A percentile compares a stretch with the other conserved stretches of the same genome.
These are phyloP conservation scores for Cheilosia vernalis DNA, from an alignment of 2,888 invertebrate species.

Conservation along the genomic window DNA sequence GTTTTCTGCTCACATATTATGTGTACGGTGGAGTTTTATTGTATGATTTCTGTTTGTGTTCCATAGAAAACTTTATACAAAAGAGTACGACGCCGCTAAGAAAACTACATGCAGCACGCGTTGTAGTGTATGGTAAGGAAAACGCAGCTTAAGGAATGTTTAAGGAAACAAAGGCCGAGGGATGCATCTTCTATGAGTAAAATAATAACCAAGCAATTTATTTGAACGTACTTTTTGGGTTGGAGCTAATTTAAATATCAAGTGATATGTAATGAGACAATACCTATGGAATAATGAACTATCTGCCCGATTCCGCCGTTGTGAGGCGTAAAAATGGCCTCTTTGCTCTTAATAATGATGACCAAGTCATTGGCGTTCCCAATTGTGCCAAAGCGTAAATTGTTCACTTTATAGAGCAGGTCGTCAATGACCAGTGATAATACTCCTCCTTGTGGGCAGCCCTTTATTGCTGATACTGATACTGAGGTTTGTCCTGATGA, in stretches of 20 bases:
- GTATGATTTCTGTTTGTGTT: slow-evolving; percentile 2
- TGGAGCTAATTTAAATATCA: neutral
- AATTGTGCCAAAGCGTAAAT: too few relatives aligned
- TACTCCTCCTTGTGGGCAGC: too few relatives aligned
- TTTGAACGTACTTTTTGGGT: neutral
- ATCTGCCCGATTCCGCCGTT: too few relatives aligned
- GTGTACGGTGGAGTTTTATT: slow-evolving; percentile 23
- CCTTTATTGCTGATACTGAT: too few relatives aligned
- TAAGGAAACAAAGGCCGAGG: slow-evolving; percentile 3
- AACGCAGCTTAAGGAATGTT: slow-evolving; percentile 8
- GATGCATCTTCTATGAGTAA: neutral
- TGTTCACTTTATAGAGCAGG: too few relatives aligned
- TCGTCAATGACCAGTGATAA: too few relatives aligned
- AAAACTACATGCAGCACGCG: neutral
- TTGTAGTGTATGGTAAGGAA: neutral
- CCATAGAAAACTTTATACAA: slow-evolving; percentile 6
- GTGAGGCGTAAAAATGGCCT: too few relatives aligned
- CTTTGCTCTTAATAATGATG: too few relatives aligned
- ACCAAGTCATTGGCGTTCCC: too few relatives aligned
- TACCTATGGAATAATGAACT: too few relatives aligned
- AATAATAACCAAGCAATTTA: neutral
- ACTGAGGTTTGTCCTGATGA: too few relatives aligned
- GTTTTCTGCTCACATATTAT: slow-evolving; percentile 1
- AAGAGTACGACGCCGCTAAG: neutral
- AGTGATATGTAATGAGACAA: neutral